Evolutionary conservation across 2,113 vertebrate genomes (phyloP).

Genomic region (Misgurnus anguillicaudatus): DNA sequence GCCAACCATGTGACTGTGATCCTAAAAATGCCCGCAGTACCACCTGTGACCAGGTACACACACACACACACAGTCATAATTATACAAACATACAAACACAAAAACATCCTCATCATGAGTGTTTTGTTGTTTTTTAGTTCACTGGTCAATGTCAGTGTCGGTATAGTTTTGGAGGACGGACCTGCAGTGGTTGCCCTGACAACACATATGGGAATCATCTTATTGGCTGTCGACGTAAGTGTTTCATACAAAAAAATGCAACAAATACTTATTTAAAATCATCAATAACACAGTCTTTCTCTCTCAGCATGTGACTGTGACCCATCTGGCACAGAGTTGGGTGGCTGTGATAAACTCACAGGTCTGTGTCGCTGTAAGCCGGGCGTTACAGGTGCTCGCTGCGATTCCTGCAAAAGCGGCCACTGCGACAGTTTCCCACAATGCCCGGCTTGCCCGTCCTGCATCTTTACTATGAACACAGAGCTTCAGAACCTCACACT

Average conservation of each 20-base stretch:
- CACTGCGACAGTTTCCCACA: slow-evolving; percentile 78
- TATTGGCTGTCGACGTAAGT: slow-evolving; percentile 79
- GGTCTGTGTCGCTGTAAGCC: slow-evolving; percentile 83
- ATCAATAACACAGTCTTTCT: background rate
- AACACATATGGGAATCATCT: slow-evolving; percentile 71
- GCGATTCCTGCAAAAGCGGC: slow-evolving; percentile 75
- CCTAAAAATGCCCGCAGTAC: slow-evolving; percentile 72
- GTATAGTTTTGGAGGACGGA: slow-evolving; percentile 78
- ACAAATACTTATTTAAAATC: background rate
- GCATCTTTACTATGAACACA: slow-evolving; percentile 76
- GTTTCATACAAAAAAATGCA: background rate
- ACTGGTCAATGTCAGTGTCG: slow-evolving; percentile 90
- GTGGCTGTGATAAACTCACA: slow-evolving; percentile 78
- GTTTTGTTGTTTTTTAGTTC: slow-evolving; percentile 66
- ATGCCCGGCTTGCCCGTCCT: slow-evolving; percentile 85
- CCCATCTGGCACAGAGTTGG: slow-evolving; percentile 72
- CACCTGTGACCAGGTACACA: slow-evolving; percentile 85
- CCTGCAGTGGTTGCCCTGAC: slow-evolving; percentile 80
- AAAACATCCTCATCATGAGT: background rate
- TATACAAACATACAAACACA: background rate
- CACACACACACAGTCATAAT: background rate
- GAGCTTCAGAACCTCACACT: slow-evolving; percentile 64
- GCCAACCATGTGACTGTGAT: slow-evolving; percentile 83
- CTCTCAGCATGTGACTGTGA: slow-evolving; percentile 83
- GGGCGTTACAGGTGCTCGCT: slow-evolving; percentile 76